These are phyloP conservation scores for Psephotus haematonotus DNA, from an alignment of 2,113 vertebrate genomes.

Conservation along the genomic window DNA sequence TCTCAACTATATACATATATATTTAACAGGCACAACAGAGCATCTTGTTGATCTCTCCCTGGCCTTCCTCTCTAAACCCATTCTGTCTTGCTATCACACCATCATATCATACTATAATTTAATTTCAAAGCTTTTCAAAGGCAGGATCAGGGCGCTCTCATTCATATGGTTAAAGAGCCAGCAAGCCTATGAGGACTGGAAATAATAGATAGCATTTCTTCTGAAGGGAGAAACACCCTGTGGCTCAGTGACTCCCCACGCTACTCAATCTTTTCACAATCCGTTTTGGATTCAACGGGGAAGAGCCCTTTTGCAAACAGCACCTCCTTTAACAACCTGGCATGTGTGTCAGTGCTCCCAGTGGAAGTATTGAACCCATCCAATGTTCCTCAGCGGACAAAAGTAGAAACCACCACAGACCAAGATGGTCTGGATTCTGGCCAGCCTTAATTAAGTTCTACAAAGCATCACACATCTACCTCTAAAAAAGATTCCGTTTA, in stretches of 20 bases:
- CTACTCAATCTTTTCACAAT: neutral
- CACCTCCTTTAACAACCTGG: neutral
- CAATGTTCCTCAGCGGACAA: neutral
- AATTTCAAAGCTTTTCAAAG: neutral
- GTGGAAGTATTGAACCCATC: neutral
- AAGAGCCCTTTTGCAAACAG: neutral
- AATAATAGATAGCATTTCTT: neutral
- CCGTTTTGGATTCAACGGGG: neutral
- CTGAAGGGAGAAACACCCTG: neutral
- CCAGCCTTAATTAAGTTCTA: slow-evolving; percentile 12
- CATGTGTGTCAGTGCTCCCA: neutral
- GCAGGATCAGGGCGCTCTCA: neutral
- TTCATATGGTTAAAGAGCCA: neutral
- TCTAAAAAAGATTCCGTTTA: neutral
- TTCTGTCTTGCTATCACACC: neutral
- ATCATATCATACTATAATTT: neutral
- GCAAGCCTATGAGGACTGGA: neutral
- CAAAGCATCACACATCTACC: neutral
- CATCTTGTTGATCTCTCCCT: neutral
- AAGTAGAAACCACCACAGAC: neutral
- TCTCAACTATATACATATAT: neutral
- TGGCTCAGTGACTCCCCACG: accelerated
- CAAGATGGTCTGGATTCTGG: neutral
- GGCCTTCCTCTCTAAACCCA: neutral
- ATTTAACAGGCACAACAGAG: neutral